Base-by-base conservation (phyloP, 1,140 invertebrate genomes). In the Prorops nasuta region DNA sequence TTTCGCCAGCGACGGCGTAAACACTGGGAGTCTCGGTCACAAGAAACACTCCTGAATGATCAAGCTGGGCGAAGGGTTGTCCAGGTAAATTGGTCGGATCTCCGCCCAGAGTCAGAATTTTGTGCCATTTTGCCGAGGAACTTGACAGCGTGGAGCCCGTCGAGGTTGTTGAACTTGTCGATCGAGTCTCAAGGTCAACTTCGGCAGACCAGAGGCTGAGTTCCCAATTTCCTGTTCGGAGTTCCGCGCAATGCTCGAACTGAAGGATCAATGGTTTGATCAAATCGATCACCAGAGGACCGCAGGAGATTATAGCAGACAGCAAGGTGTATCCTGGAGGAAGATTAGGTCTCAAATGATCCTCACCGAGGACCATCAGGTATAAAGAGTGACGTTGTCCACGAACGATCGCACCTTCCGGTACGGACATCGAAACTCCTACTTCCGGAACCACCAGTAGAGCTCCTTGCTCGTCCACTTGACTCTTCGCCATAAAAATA, bases 51-150 rank as follows among this genome's bases (percentile, higher is more conserved):
- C 90, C 87, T 41, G 86, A 86, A 24, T 84, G 82, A 72, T 98
- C 94, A 41, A 98, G 79, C 71, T 98, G 94, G n/a, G 90, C 90
- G 70, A 95, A 98, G 18, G 96, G 86, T 41, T 62, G 84, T n/a
- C 84, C 82, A 3, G 91, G 90, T 0, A 94, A 96, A 74, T 97
- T 95, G 54, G 96, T 94, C 2, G 93, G 96, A 73, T 98, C 94
- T 68, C 94, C 91, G 0, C 94, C 94, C 14, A 97, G 81, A 12
- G 91, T 92, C 8, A 94, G 86, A 0, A 94, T 82, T 66, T 87
- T 89, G 71, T 91, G 83, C 84, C 87, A 89, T 17, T 54, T 39
- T 34, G 67, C 54, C 16, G 59, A 53, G 47, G 44, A 37, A 44
- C 55, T 35, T 79, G 78, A 57, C 80, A 84, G 59, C 86, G 88